Evolutionary conservation across 2,888 invertebrate genomes (phyloP).

Genomic region (Euzetes globulus): DNA sequence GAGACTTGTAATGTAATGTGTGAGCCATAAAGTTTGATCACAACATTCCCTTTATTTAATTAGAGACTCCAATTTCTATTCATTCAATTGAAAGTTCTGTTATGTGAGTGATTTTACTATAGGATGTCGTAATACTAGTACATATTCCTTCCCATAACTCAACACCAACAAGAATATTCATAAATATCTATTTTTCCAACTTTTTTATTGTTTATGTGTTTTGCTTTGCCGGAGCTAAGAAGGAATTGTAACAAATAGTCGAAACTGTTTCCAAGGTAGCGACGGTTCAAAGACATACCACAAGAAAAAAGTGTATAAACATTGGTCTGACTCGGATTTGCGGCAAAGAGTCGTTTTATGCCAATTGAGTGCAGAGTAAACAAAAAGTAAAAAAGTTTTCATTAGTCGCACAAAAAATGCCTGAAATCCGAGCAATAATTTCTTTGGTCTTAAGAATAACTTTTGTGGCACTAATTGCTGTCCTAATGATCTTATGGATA

Average conservation of each 20-base stretch:
- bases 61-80: too few relatives aligned
- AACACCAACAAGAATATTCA: not conserved
- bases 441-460: not conserved
- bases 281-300: slow-evolving; percentile 11
- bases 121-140: too few relatives aligned
- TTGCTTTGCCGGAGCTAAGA: not conserved
- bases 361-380: not conserved
- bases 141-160: not conserved
- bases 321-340: too few relatives aligned
- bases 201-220: slow-evolving; percentile 13
- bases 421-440: not conserved
- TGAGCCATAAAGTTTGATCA: too few relatives aligned
- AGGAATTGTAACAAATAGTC: not conserved
- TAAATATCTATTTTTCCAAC: not conserved
- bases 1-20: too few relatives aligned
- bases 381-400: not conserved
- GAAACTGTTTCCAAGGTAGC: slow-evolving; percentile 21
- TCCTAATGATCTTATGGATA: slow-evolving; percentile 35
- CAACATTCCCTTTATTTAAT: too few relatives aligned
- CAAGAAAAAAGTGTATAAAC: not conserved
- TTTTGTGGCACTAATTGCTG: not conserved
- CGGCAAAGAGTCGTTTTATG: not conserved
- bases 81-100: too few relatives aligned
- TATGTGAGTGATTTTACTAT: too few relatives aligned
- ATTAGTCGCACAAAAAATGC: slow-evolving; percentile 5